Conservation (phyloP, 2,888 invertebrate species). For the Bombyx huttoni region DNA sequence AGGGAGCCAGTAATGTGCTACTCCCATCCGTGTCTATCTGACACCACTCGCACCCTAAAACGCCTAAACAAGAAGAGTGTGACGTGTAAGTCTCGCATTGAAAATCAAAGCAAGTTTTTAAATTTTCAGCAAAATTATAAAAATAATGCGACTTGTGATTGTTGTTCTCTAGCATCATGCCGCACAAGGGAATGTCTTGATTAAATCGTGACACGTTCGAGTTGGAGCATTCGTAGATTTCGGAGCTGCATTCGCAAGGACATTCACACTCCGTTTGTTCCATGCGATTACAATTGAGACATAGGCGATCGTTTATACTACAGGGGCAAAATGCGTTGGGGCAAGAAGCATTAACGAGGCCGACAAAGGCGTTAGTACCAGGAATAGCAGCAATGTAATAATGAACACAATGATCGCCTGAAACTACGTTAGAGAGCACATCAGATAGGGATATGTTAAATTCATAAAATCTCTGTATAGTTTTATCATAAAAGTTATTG, state of each 20-base stretch:
- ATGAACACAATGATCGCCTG: conserved; percentile 89
- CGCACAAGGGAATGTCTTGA: conserved; percentile 52
- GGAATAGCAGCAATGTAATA: conserved; percentile 87
- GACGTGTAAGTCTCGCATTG: conserved; percentile 77
- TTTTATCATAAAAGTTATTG: conserved; percentile 87
- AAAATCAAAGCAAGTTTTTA: conserved; percentile 77
- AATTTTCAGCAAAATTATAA: conserved; percentile 61
- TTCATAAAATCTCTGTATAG: conserved; percentile 86
- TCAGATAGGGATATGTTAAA: conserved; percentile 85
- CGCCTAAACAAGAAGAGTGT: conserved; percentile 78
- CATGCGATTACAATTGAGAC: conserved; percentile 94
- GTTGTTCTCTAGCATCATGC: conserved; percentile 58
- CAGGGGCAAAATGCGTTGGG: conserved; percentile 93
- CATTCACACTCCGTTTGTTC: conserved; percentile 96
- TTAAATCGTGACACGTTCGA: conserved; percentile 35
- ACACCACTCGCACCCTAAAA: conserved; percentile 95
- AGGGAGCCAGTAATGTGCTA: conserved; percentile 77
- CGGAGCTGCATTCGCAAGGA: conserved; percentile 89
- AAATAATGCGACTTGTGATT: conserved; percentile 64
- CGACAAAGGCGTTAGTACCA: conserved; percentile 91
- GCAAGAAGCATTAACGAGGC: conserved; percentile 90
- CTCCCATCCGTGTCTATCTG: conserved; percentile 82
- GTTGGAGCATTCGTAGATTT: conserved; percentile 47
- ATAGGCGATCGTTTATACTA: conserved; percentile 88
- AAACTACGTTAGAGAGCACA: conserved; percentile 85